phyloP scores from a whole-genome alignment of 2,888 invertebrate genomes.

The Hydroisotoma schaefferi region DNA sequence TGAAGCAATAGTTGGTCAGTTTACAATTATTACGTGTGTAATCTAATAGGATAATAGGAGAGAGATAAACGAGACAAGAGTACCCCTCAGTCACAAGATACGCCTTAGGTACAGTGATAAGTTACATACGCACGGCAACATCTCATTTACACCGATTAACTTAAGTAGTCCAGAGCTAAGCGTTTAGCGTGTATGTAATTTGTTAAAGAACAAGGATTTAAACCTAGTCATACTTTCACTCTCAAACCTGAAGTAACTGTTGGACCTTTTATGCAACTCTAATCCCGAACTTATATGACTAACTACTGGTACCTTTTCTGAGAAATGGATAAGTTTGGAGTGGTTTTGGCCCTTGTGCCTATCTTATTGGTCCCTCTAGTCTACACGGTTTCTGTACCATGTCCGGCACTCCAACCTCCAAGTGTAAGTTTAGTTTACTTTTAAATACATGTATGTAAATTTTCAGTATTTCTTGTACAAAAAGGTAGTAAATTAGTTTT shows the following conservation, averaged over 20 bases:
- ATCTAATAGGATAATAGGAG: no score
- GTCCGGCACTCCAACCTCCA: conserved; percentile 23
- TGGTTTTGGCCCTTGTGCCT: conserved; percentile 5
- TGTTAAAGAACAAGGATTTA: background rate
- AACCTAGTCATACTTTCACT: background rate
- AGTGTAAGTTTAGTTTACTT: conserved; percentile 14
- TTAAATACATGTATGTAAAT: conserved; percentile 4
- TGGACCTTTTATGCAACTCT: background rate
- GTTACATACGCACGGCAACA: no score
- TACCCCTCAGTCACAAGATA: no score
- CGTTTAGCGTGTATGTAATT: background rate
- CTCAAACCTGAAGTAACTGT: background rate
- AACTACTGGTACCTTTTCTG: background rate
- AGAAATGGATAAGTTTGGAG: conserved; percentile 11
- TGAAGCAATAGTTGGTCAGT: no score
- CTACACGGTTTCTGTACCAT: conserved; percentile 13
- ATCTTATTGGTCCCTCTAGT: background rate
- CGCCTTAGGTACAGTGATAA: no score
- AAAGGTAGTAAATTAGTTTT: background rate
- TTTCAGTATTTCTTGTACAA: background rate
- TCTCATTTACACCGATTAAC: no score
- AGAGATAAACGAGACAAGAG: no score
- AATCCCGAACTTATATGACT: background rate
- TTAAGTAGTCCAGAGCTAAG: no score
- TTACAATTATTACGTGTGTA: no score